A percentile compares a stretch with the other conserved stretches of the same genome.
Evolutionary conservation across 2,888 invertebrate species (phyloP).

Genomic region (Drymonia ruficornis): DNA sequence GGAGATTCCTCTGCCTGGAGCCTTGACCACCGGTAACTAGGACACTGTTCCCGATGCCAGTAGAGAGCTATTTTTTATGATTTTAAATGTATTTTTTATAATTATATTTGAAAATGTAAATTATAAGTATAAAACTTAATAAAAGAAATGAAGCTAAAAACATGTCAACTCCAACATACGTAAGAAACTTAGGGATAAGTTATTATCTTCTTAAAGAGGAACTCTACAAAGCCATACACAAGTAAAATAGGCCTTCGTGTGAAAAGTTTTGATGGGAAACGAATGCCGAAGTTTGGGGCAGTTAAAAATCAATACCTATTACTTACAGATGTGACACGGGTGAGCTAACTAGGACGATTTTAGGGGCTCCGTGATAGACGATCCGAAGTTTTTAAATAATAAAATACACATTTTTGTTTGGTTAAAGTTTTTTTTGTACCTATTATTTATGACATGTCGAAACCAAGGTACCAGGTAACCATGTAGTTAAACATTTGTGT

Average conservation of each 20-base stretch:
- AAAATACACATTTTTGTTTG: no score
- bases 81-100: no score
- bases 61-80: no score
- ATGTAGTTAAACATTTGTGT: no score
- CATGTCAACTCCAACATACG: conserved; percentile 15
- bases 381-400: no score
- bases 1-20: no score
- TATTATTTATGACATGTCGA: no score
- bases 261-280: conserved; percentile 49
- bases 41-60: no score
- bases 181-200: conserved; percentile 37
- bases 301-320: conserved; percentile 32
- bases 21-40: no score
- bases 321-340: not conserved
- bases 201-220: conserved; percentile 38
- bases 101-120: no score
- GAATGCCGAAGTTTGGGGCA: conserved; percentile 37
- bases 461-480: no score
- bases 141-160: conserved; percentile 15
- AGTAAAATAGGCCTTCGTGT: conserved; percentile 41
- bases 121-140: conserved; percentile 4
- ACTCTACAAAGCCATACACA: conserved; percentile 28
- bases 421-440: no score
- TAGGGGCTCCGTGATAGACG: not conserved
- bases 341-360: not conserved